Evolutionary conservation across 2,113 vertebrate genomes (phyloP).

Genomic region (Dolichallabes microphthalmus): DNA sequence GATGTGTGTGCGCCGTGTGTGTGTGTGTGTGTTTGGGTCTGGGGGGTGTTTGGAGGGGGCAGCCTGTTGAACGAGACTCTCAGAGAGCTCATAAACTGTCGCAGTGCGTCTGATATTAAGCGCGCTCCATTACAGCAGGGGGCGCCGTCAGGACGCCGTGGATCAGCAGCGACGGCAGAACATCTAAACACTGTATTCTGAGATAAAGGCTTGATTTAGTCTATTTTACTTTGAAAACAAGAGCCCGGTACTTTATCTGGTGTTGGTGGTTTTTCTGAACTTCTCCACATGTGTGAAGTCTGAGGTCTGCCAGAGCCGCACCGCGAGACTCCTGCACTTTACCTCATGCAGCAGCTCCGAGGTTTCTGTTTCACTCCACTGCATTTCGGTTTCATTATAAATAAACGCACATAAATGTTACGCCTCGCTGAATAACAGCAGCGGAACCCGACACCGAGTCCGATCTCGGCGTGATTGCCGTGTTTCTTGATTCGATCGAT

Average conservation of each 20-base stretch:
- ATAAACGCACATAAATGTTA: not conserved
- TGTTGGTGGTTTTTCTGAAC: not conserved
- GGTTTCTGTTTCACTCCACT: not conserved
- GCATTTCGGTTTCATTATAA: not conserved
- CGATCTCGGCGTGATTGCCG: not conserved
- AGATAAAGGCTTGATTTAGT: not conserved
- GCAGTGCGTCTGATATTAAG: slow-evolving; percentile 33
- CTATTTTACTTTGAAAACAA: not conserved
- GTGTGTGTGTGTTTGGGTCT: not conserved
- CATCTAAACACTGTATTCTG: not conserved
- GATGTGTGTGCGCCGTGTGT: not conserved
- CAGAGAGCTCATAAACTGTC: slow-evolving; percentile 38
- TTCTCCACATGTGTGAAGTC: not conserved
- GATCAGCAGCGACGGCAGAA: not conserved
- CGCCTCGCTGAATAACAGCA: slow-evolving; percentile 27
- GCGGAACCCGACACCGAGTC: slow-evolving; percentile 9
- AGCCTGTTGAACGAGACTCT: not conserved
- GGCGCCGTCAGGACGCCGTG: slow-evolving; percentile 17
- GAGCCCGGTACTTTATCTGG: not conserved
- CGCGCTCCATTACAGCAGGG: slow-evolving; percentile 8
- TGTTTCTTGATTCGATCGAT: slow-evolving; percentile 8
- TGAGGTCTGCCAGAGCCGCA: not conserved
- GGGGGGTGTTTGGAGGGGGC: not conserved
- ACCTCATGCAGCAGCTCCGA: not conserved
- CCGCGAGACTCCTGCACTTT: not conserved